Conservation (phyloP, 2,113 vertebrate species). For the Pongo abelii region DNA sequence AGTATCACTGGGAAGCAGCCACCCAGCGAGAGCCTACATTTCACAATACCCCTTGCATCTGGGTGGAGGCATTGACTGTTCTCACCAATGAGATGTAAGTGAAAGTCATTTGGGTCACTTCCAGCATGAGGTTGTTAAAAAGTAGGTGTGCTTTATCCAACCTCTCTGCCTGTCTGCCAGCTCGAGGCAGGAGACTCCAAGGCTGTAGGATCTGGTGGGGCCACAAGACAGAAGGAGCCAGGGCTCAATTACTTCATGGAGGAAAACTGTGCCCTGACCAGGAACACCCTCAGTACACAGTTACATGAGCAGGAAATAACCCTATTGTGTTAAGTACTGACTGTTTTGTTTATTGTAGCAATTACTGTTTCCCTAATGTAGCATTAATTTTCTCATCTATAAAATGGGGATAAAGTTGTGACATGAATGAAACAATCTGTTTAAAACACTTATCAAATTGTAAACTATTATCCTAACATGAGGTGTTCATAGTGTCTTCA, state of each 20-base stretch:
- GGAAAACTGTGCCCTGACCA: background rate
- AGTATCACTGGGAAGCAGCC: background rate
- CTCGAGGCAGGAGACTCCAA: background rate
- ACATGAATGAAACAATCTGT: background rate
- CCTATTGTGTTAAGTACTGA: background rate
- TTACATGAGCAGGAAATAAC: background rate
- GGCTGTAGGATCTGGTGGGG: too few species aligned
- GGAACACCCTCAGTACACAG: too few species aligned
- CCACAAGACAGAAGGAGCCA: background rate
- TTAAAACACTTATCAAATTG: background rate
- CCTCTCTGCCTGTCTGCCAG: background rate
- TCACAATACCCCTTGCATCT: background rate
- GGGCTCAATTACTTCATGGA: background rate
- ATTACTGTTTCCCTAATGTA: background rate
- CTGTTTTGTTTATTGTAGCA: background rate
- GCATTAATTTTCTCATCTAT: background rate
- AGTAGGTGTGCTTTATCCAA: background rate
- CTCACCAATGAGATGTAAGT: background rate
- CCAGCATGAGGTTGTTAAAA: background rate
- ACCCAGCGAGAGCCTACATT: background rate
- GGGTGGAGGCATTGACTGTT: background rate
- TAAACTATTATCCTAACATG: background rate
- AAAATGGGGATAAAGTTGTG: background rate
- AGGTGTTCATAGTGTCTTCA: background rate
- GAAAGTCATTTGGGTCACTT: background rate